These are phyloP conservation scores for Cervus canadensis DNA, from an alignment of 2,113 vertebrate genomes.

Conservation along the genomic window DNA sequence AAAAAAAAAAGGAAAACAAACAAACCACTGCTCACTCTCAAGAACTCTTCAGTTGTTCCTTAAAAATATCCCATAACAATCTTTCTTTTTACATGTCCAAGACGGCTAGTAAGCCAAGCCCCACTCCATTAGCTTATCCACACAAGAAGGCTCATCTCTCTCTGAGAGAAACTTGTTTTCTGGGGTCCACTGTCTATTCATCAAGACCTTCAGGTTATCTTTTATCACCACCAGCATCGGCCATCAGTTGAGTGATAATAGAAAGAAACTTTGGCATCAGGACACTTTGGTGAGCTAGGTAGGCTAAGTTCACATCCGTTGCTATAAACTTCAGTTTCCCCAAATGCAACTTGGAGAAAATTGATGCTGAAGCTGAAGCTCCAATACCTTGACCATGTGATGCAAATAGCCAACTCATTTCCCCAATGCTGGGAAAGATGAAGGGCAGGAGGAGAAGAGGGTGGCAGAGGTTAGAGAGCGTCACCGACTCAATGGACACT, in stretches of 20 bases:
- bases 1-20: rapidly evolving
- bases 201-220: not conserved
- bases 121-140: not conserved
- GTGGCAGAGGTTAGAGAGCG: not conserved
- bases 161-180: not conserved
- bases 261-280: not conserved
- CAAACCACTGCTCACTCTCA: not conserved
- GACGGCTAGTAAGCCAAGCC: not conserved
- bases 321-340: not conserved
- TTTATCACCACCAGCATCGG: not conserved
- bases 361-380: not conserved
- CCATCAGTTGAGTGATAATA: no score
- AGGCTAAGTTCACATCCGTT: not conserved
- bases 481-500: not conserved
- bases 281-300: not conserved
- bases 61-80: not conserved
- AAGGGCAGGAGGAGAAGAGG: not conserved
- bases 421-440: not conserved
- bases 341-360: not conserved
- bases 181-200: rapidly evolving
- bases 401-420: not conserved
- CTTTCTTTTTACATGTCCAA: not conserved
- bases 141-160: not conserved
- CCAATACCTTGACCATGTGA: not conserved
- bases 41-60: not conserved